A percentile compares a stretch with the other conserved stretches of the same genome.
These are phyloP conservation scores for Chromis chromis DNA, from an alignment of 2,797 vertebrate species.

Conservation along the genomic window DNA sequence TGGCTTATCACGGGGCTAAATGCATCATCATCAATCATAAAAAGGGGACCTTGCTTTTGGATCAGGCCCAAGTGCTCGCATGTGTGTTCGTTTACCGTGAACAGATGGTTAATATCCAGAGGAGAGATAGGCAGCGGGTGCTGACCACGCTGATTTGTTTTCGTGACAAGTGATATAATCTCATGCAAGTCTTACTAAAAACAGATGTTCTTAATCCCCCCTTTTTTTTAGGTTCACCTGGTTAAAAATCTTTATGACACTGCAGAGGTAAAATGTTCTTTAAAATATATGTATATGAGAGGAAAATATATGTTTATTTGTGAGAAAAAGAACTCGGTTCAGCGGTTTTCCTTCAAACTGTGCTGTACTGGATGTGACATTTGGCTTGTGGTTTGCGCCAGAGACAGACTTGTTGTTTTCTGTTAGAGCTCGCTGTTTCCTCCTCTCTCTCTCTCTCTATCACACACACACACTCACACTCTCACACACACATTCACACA, in stretches of 20 bases:
- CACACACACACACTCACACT: not conserved
- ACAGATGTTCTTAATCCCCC: not conserved
- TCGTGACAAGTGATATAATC: slow-evolving; percentile 22
- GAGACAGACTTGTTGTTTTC: slow-evolving; percentile 74
- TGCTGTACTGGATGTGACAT: slow-evolving; percentile 66
- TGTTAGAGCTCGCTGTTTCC: slow-evolving; percentile 61
- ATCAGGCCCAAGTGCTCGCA: slow-evolving; percentile 42
- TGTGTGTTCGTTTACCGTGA: slow-evolving; percentile 48
- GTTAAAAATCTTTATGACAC: not conserved
- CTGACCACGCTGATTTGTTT: slow-evolving; percentile 52
- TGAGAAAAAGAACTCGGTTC: slow-evolving; percentile 37
- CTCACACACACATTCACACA: slow-evolving; percentile 22
- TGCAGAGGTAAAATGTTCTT: not conserved
- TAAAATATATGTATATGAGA: not conserved
- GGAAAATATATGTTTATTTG: slow-evolving; percentile 52
- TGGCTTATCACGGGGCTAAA: slow-evolving; percentile 60
- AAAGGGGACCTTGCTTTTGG: slow-evolving; percentile 38
- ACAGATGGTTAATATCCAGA: slow-evolving; percentile 61
- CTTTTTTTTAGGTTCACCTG: not conserved
- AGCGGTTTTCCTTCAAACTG: slow-evolving; percentile 50
- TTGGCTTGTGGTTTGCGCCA: slow-evolving; percentile 70
- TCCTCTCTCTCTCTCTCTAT: slow-evolving; percentile 26
- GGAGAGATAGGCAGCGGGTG: slow-evolving; percentile 32
- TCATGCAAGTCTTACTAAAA: slow-evolving; percentile 17
- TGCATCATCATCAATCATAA: slow-evolving; percentile 66